Evolutionary conservation across 2,888 invertebrate species (phyloP).

Genomic region (Oligia latruncula): DNA sequence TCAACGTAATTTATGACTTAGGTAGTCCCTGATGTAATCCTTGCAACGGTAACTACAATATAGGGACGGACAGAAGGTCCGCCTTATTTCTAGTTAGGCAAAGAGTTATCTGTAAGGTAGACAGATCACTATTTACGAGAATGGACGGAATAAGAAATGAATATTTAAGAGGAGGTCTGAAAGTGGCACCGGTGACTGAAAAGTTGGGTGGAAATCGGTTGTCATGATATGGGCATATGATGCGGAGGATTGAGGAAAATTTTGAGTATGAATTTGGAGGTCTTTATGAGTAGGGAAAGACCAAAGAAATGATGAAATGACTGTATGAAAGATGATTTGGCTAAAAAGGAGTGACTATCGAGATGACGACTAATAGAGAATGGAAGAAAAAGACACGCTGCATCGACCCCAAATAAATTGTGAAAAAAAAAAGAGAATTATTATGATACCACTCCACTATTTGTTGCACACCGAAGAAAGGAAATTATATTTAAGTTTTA

Average conservation of each 20-base stretch:
- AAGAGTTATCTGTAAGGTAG: neutral
- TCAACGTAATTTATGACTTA: conserved; percentile 53
- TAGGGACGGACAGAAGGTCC: conserved; percentile 15
- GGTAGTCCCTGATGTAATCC: conserved; percentile 55
- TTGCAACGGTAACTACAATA: conserved; percentile 9
- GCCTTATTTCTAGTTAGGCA: neutral
- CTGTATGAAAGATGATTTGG: neutral
- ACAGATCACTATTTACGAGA: neutral
- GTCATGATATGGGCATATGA: too few relatives aligned
- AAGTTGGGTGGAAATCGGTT: neutral
- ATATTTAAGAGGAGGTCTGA: too few relatives aligned
- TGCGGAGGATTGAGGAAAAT: neutral
- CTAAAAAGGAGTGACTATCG: neutral
- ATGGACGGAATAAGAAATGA: neutral
- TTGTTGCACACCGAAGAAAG: neutral
- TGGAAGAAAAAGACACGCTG: neutral
- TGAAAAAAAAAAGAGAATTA: neutral
- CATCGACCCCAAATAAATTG: neutral
- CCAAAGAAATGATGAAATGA: neutral
- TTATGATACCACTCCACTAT: neutral
- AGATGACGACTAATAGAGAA: neutral
- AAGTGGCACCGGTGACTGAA: neutral
- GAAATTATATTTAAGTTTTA: neutral
- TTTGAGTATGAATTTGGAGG: neutral
- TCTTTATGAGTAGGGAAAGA: neutral